Base-by-base conservation (phyloP, 1,140 invertebrate genomes). In the Pantala flavescens region DNA sequence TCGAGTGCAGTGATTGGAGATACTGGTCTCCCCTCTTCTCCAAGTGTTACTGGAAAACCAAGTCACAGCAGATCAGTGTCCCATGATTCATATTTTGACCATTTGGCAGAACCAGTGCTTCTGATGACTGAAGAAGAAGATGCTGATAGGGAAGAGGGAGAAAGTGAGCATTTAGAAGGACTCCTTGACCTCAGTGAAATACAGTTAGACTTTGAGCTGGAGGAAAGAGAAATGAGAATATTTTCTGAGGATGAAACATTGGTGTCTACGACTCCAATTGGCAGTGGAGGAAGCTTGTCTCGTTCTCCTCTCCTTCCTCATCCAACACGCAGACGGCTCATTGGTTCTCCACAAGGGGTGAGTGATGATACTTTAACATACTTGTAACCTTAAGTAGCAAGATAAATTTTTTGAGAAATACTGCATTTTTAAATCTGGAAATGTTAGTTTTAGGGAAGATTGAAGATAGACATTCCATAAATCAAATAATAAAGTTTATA, bases 61-160 rank as follows among this genome's bases (percentile, higher is more conserved):
- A 76, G 78, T 74, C 76, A 81, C 75, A 80, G 78, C 76, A 85
- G 91, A 73, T 95, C 93, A 0, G 91, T 94, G 0, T 96, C 93
- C 0, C 94, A 96, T 81, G 94, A 97, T 82, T 96, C 94, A 0
- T 97, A 96, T 82, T 97, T 97, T 84, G 93, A 96, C 84, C 85
- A 85, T 70, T 78, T 87, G 16, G 83, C 84, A 21, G 85, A 87
- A 80, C 77, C 80, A 81, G 79, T 87, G 79, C 23, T 76, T 21
- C 72, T 73, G 1, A 14, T 43, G 14, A 16, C 63, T 75, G 72
- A 77, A 72, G 55, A 75, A 42, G n/a, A 72, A n/a, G 72, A 71
- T 43, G 49, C 43, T 75, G 76, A 76, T 43, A 28, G 79, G 36
- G 77, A 79, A 75, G 79, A 74, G n/a, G 24, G 49, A 73, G 71